These are phyloP conservation scores for Lichenostomus cassidix DNA, from an alignment of 2,113 vertebrate species.

Conservation along the genomic window DNA sequence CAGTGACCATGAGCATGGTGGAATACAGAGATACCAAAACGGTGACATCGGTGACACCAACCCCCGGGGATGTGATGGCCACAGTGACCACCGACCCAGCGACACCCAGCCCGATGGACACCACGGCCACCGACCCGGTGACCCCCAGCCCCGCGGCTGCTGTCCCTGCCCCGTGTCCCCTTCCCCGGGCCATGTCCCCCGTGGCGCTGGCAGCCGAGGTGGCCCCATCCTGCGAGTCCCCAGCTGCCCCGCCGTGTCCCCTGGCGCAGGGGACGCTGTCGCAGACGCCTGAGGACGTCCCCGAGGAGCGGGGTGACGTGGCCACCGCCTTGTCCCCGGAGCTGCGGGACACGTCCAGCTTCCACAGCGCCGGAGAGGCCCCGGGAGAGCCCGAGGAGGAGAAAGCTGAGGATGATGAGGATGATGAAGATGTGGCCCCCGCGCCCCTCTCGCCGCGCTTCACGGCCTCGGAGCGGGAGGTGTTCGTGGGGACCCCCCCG, in stretches of 20 bases:
- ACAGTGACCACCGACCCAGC: fast-evolving
- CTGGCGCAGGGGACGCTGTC: fast-evolving
- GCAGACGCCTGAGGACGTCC: fast-evolving
- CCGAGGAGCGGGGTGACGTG: fast-evolving
- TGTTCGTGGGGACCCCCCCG: not conserved
- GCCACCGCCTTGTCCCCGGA: not conserved
- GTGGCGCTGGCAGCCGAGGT: fast-evolving
- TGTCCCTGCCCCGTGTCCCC: fast-evolving
- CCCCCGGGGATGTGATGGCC: fast-evolving
- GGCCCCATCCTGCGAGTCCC: fast-evolving
- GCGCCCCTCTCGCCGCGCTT: not conserved
- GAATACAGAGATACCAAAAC: fast-evolving
- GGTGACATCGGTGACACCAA: not conserved
- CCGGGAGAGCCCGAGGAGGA: not conserved
- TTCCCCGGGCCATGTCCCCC: not conserved
- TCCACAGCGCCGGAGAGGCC: not conserved
- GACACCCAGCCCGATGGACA: not conserved
- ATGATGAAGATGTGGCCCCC: not conserved
- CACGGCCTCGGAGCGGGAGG: conserved; percentile 37
- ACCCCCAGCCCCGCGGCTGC: not conserved
- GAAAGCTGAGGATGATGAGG: not conserved
- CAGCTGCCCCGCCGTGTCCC: not conserved
- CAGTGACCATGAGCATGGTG: fast-evolving
- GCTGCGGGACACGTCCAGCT: not conserved
- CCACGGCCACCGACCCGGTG: fast-evolving